These are phyloP conservation scores for Psephotus haematonotus DNA, from an alignment of 2,113 vertebrate species.

Conservation along the genomic window DNA sequence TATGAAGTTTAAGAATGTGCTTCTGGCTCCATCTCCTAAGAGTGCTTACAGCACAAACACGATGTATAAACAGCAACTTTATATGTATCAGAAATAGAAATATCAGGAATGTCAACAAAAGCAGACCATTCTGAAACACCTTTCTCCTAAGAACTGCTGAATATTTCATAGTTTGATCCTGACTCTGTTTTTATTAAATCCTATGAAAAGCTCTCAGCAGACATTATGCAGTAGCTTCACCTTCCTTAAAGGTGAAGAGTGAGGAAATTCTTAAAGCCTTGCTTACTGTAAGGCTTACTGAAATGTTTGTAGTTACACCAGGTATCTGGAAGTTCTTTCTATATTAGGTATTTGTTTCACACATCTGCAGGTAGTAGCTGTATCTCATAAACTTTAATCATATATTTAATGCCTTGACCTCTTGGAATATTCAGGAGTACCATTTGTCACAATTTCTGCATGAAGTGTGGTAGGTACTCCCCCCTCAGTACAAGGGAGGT, in stretches of 20 bases:
- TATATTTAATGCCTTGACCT: not conserved
- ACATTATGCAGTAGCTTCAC: not conserved
- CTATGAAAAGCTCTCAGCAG: not conserved
- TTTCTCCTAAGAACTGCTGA: not conserved
- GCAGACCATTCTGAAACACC: not conserved
- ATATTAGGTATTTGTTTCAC: not conserved
- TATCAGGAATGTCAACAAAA: not conserved
- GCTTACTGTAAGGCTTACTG: not conserved
- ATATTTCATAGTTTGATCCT: not conserved
- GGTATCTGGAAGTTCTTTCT: not conserved
- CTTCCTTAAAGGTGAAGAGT: not conserved
- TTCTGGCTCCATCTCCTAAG: not conserved
- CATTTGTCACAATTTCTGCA: not conserved
- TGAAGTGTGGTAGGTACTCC: not conserved
- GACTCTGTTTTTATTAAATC: not conserved
- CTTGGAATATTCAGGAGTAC: not conserved
- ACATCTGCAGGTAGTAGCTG: not conserved
- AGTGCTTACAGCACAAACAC: rapidly evolving
- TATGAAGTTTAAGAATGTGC: not conserved
- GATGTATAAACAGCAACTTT: not conserved
- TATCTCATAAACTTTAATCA: not conserved
- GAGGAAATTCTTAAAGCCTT: not conserved
- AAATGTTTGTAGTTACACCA: not conserved
- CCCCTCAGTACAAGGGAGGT: not conserved
- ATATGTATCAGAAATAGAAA: not conserved